Percentiles rank a stretch among this genome's conserved stretches.
Conservation (phyloP, 2,113 vertebrate species). For the Cavia aperea region DNA sequence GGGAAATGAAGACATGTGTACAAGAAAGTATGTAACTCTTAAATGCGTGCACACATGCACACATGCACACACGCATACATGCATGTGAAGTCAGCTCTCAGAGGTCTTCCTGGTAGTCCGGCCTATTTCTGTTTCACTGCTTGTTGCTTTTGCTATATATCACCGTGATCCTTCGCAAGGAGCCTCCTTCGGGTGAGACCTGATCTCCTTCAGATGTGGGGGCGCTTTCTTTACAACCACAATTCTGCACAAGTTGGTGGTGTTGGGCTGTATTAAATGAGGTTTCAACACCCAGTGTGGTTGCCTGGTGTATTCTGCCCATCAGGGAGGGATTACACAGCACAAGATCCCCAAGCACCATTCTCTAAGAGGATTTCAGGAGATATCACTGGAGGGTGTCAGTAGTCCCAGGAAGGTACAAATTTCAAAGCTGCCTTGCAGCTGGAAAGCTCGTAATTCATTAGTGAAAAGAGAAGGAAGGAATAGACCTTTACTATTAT, state of each 20-base stretch:
- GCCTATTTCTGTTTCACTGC: not conserved
- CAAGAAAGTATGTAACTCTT: not conserved
- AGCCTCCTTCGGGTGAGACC: not conserved
- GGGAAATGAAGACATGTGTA: not conserved
- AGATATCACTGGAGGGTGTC: slow-evolving; percentile 45
- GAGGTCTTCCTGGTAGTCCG: not conserved
- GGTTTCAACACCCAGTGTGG: not conserved
- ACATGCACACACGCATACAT: too few relatives aligned
- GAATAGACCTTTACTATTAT: slow-evolving; percentile 17
- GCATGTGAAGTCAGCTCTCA: not conserved
- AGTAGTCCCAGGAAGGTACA: slow-evolving; percentile 16
- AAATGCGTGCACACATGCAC: rapidly evolving
- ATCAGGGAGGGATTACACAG: slow-evolving; percentile 36
- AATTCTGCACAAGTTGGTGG: not conserved
- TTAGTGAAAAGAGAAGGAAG: slow-evolving; percentile 34
- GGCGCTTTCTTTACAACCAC: not conserved
- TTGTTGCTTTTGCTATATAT: too few relatives aligned
- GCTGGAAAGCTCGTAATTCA: slow-evolving; percentile 4
- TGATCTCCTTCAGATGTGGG: not conserved
- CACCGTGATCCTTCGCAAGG: not conserved
- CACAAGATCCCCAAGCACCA: slow-evolving; percentile 45
- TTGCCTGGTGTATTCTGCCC: not conserved
- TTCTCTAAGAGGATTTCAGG: slow-evolving; percentile 58
- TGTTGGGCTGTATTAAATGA: not conserved
- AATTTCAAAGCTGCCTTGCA: slow-evolving; percentile 61